A percentile compares a stretch with the other conserved stretches of the same genome.
Evolutionary conservation across 2,797 vertebrate genomes (phyloP).

Genomic region (Diplodus sargus): DNA sequence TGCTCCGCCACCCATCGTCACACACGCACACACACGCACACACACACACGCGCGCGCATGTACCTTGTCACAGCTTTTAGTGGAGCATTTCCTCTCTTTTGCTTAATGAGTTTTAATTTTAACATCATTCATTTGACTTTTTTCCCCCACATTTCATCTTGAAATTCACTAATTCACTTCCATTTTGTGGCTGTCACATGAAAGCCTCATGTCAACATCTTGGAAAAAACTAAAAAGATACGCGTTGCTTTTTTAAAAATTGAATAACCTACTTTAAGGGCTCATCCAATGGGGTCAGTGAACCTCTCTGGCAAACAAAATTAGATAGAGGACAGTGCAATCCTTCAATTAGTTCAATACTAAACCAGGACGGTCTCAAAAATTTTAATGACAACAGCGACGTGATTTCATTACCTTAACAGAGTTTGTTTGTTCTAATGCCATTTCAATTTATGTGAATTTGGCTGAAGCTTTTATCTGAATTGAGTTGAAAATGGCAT

Average conservation of each 20-base stretch:
- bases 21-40: background rate
- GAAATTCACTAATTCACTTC: background rate
- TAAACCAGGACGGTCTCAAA: constrained; percentile 18
- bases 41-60: background rate
- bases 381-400: constrained; percentile 13
- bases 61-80: background rate
- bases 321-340: constrained; percentile 20
- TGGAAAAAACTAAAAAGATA: background rate
- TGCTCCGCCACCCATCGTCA: constrained; percentile 33
- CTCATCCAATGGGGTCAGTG: constrained; percentile 3
- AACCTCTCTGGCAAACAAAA: constrained; percentile 2
- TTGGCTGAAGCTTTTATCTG: constrained; percentile 56
- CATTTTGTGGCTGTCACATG: background rate
- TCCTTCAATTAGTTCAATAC: constrained; percentile 33
- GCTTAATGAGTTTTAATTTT: background rate
- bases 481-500: constrained; percentile 42
- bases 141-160: background rate
- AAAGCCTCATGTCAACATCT: background rate
- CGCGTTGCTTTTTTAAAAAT: constrained; percentile 6
- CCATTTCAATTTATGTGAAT: constrained; percentile 43
- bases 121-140: background rate
- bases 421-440: constrained; percentile 29
- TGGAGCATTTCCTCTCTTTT: background rate
- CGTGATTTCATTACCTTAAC: constrained; percentile 41
- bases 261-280: background rate